Evolutionary conservation across 2,797 vertebrate genomes (phyloP).

Genomic region (Enteromius argenteus): DNA sequence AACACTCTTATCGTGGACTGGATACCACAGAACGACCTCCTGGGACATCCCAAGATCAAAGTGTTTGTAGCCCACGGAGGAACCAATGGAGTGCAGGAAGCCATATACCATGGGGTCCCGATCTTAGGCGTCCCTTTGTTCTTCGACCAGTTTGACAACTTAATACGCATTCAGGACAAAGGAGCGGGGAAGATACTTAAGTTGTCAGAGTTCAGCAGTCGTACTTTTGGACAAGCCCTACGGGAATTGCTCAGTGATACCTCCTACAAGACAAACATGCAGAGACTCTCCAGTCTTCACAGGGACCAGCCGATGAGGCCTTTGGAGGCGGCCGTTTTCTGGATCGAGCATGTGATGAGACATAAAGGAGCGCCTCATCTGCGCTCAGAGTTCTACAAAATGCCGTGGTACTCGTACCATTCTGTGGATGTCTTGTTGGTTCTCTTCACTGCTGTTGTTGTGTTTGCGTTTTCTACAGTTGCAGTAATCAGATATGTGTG

Average conservation of each 20-base stretch:
- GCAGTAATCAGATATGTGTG: slow-evolving; percentile 41
- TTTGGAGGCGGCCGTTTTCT: slow-evolving; percentile 73
- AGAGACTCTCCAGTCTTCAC: slow-evolving; percentile 71
- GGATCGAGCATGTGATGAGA: slow-evolving; percentile 78
- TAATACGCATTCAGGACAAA: slow-evolving; percentile 70
- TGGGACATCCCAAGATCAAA: slow-evolving; percentile 76
- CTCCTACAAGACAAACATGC: slow-evolving; percentile 73
- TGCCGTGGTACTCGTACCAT: slow-evolving; percentile 77
- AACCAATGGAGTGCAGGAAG: slow-evolving; percentile 78
- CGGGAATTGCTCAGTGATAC: slow-evolving; percentile 61
- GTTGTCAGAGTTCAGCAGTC: slow-evolving; percentile 59
- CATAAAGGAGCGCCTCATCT: slow-evolving; percentile 75
- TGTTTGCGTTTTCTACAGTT: slow-evolving; percentile 4
- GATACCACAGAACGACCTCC: slow-evolving; percentile 80
- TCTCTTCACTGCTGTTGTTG: slow-evolving; percentile 10
- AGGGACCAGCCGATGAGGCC: slow-evolving; percentile 70
- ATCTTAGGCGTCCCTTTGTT: slow-evolving; percentile 77
- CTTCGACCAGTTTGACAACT: slow-evolving; percentile 79
- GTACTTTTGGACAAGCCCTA: slow-evolving; percentile 66
- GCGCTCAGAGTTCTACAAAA: slow-evolving; percentile 71
- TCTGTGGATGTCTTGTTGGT: slow-evolving; percentile 67
- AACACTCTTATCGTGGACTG: slow-evolving; percentile 78
- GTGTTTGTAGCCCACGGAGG: slow-evolving; percentile 78
- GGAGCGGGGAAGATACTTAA: slow-evolving; percentile 70
- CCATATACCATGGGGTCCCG: slow-evolving; percentile 76